Percentiles rank a stretch among this genome's conserved stretches.
phyloP scores from a whole-genome alignment of 2,113 vertebrate species.

The Sylvicapra grimmia region DNA sequence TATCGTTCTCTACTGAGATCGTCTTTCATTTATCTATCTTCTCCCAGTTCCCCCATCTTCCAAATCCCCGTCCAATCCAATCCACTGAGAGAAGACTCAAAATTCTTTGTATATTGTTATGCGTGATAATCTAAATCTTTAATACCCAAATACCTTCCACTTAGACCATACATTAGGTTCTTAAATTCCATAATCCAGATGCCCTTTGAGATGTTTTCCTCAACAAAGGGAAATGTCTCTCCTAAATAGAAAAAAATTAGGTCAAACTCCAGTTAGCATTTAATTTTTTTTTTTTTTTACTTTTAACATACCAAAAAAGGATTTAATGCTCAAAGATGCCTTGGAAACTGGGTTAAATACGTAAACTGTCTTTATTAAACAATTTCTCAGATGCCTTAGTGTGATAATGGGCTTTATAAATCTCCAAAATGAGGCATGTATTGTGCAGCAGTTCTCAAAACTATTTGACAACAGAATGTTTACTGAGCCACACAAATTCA shows the following conservation, averaged over 20 bases:
- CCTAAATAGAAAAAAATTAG: not conserved
- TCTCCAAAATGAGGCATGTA: not conserved
- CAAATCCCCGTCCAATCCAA: not conserved
- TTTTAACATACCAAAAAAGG: not conserved
- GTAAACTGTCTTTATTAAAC: not conserved
- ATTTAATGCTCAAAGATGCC: not conserved
- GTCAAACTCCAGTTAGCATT: not conserved
- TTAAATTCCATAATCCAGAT: not conserved
- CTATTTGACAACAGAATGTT: not conserved
- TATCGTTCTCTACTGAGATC: not conserved
- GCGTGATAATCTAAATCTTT: not conserved
- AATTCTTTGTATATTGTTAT: not conserved
- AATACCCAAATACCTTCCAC: not conserved
- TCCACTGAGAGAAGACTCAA: not conserved
- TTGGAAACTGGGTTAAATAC: not conserved
- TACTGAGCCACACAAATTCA: not conserved
- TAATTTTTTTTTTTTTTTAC: not conserved
- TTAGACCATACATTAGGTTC: not conserved
- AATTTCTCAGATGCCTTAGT: not conserved
- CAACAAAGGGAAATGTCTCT: not conserved
- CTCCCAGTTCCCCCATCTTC: not conserved
- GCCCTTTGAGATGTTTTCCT: not conserved
- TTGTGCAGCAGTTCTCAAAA: not conserved
- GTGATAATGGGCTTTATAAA: not conserved
- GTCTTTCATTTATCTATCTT: not conserved